Evolutionary conservation across 2,797 vertebrate genomes (phyloP), one percentile per base, ranked within the genome.

Genomic region (Tokudaia muenninki): DNA sequence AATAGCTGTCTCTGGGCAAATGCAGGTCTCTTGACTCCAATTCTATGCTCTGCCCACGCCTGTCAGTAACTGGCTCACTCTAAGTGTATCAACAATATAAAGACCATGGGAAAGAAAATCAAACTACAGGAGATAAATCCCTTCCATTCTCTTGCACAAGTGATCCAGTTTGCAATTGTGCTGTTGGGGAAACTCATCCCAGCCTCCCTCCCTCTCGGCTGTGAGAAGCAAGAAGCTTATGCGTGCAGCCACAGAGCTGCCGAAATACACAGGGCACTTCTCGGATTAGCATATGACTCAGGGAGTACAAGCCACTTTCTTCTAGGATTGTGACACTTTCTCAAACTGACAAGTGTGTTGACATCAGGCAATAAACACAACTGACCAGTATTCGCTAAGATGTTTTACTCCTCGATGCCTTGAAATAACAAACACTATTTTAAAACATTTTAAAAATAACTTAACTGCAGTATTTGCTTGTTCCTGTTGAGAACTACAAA

Each of bases 361-460:
- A 98, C 94, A 98, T 91, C 96, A 95, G 52, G 96, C 97, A 98
- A 97, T 98, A 98, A 98, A 98, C 97, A 98, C 97, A 98, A 98
- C 94, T 89, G 91, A 97, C 92, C 1, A 1, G 59, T 97, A 98
- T 98, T 98, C 98, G 97, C 95, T 97, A 97, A 96, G 83, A 97
- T 52, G 84, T 98, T 98, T 98, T 98, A 96, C 97, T 98, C 86
- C 89, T 97, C 97, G 98, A 96, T 98, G 97, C 77, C 97, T 98
- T 95, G 96, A 98, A 98, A 99, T 98, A 99, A 98, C 98, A 96
- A 98, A 98, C 95, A 89, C 97, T 98, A 98, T 98, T 98, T 98
- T 78, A 96, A 98, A 97, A 88, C 88, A 90, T 94, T 98, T 98
- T 98, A 98, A 98, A 98, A 98, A 99, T 98, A 99, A 98, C 98